A percentile compares a stretch with the other conserved stretches of the same genome.
Conservation (phyloP, 2,888 invertebrate species). For the Drosophila trichaetosa region DNA sequence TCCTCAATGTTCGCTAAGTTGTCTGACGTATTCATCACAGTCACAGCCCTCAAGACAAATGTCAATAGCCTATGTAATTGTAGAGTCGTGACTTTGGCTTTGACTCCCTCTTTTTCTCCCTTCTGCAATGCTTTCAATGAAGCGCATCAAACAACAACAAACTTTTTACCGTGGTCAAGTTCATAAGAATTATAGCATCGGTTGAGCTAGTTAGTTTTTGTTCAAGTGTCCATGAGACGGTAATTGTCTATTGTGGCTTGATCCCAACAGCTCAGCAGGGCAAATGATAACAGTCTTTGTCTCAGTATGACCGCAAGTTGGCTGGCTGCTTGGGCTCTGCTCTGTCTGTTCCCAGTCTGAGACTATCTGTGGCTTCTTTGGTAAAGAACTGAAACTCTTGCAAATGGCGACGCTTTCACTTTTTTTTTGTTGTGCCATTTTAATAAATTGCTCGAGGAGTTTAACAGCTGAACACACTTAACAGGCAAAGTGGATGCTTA, state of each 20-base stretch:
- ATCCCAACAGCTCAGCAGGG: slow-evolving; percentile 5
- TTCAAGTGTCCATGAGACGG: slow-evolving; percentile 44
- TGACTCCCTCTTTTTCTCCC: neutral
- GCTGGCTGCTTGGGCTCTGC: neutral
- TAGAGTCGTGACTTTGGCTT: slow-evolving; percentile 23
- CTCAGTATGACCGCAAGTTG: slow-evolving; percentile 19
- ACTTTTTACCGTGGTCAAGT: slow-evolving; percentile 43
- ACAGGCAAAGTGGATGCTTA: neutral
- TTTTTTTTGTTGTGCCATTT: slow-evolving; percentile 15
- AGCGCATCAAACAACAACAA: slow-evolving; percentile 4
- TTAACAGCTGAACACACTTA: slow-evolving; percentile 25
- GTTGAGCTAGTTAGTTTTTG: slow-evolving; percentile 64
- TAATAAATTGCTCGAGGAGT: slow-evolving; percentile 22
- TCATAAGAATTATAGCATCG: slow-evolving; percentile 28
- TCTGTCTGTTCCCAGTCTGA: slow-evolving; percentile 4
- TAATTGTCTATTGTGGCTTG: slow-evolving; percentile 59
- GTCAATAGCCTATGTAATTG: slow-evolving; percentile 56
- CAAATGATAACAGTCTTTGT: slow-evolving; percentile 27
- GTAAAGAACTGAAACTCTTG: slow-evolving; percentile 1
- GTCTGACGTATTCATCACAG: slow-evolving; percentile 27
- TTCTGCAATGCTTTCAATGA: slow-evolving; percentile 17
- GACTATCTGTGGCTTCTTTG: slow-evolving; percentile 24
- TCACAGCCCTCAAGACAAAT: slow-evolving; percentile 52
- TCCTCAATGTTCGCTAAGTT: slow-evolving; percentile 27
- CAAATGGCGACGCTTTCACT: slow-evolving; percentile 7